Evolutionary conservation across 2,113 vertebrate genomes (phyloP).

Genomic region (Odontophorus gujanensis): DNA sequence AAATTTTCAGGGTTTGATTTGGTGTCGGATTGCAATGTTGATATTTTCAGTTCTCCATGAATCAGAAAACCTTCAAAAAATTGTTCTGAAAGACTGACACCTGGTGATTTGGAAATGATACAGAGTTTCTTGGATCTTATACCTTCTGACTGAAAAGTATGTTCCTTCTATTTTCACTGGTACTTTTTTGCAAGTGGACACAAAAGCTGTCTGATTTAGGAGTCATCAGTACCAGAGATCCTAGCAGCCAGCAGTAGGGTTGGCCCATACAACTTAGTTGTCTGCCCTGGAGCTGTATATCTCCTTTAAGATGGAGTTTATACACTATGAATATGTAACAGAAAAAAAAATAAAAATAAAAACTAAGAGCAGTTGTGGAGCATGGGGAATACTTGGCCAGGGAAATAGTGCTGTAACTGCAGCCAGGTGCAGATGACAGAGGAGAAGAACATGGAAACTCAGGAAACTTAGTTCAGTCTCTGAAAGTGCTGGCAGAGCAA

Average conservation of each 20-base stretch:
- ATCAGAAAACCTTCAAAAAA: neutral
- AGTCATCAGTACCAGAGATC: neutral
- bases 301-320: neutral
- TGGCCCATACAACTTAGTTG: neutral
- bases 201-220: neutral
- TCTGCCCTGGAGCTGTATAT: neutral
- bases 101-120: neutral
- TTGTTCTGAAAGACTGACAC: neutral
- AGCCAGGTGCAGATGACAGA: neutral
- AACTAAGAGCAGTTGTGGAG: neutral
- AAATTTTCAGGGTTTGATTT: neutral
- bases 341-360: neutral
- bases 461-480: neutral
- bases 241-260: neutral
- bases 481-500: neutral
- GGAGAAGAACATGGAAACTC: neutral
- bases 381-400: neutral
- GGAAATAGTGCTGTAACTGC: neutral
- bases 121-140: neutral
- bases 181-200: neutral
- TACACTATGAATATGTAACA: no score
- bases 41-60: neutral
- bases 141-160: neutral
- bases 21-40: neutral
- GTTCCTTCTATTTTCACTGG: neutral